Conservation (phyloP, 2,888 invertebrate species). For the Acanthopleura granulata region DNA sequence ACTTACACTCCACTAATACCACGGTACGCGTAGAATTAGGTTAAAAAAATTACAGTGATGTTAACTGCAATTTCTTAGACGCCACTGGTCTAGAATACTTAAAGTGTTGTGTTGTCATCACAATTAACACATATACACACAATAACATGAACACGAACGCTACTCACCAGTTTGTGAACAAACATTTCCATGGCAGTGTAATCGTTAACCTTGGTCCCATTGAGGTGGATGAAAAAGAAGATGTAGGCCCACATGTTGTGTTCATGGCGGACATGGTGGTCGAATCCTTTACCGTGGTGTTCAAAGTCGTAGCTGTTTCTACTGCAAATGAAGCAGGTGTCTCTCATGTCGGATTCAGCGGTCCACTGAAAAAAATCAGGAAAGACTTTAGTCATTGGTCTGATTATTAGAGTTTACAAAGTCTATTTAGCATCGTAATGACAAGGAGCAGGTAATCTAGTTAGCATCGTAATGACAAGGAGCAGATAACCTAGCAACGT, state of each 20-base stretch:
- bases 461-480: too few species aligned
- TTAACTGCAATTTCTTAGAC: too few species aligned
- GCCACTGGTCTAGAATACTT: too few species aligned
- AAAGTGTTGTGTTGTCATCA: too few species aligned
- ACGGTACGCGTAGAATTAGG: too few species aligned
- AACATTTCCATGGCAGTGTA: conserved; percentile 68
- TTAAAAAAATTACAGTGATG: too few species aligned
- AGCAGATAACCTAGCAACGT: too few species aligned
- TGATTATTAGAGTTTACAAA: too few species aligned
- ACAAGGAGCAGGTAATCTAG: too few species aligned
- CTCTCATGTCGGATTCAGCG: conserved; percentile 69
- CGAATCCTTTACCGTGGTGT: conserved; percentile 70
- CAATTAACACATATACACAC: background rate
- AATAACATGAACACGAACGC: background rate
- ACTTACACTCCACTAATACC: too few species aligned
- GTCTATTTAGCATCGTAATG: too few species aligned
- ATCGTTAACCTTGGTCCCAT: conserved; percentile 69
- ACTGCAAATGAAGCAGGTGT: conserved; percentile 69
- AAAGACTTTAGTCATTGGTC: too few species aligned
- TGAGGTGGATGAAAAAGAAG: conserved; percentile 70
- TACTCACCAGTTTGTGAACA: conserved; percentile 64
- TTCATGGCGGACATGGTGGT: conserved; percentile 67
- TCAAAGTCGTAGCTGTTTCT: conserved; percentile 70
- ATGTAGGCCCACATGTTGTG: conserved; percentile 71
- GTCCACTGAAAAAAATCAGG: conserved; percentile 60